These are phyloP conservation scores for Agriotes lineatus DNA, from an alignment of 2,888 invertebrate genomes.

Conservation along the genomic window DNA sequence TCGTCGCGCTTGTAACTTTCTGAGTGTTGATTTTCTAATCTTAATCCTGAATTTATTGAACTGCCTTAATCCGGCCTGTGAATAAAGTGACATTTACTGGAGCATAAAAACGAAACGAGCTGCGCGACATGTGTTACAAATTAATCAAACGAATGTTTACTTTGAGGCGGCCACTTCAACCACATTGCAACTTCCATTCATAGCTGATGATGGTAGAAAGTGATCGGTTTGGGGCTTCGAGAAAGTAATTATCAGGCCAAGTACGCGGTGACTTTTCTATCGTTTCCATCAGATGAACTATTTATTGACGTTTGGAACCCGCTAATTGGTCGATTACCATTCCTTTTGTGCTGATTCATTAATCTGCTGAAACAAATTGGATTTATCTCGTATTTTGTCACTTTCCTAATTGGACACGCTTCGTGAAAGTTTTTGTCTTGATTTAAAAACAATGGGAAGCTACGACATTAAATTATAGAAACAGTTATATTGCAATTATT, in stretches of 20 bases:
- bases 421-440: no score
- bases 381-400: no score
- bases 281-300: neutral
- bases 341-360: no score
- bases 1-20: neutral
- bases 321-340: no score
- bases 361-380: no score
- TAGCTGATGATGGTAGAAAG: constrained; percentile 23
- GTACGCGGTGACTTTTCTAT: neutral
- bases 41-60: neutral
- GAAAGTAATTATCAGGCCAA: constrained; percentile 17
- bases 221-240: constrained; percentile 22
- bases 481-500: no score
- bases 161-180: neutral
- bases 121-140: neutral
- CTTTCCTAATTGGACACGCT: no score
- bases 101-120: neutral
- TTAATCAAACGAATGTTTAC: neutral
- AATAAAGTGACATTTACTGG: neutral
- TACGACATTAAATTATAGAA: no score
- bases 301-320: no score
- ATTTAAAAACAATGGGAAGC: no score
- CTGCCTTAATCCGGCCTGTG: neutral
- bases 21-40: no score
- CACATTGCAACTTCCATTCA: neutral